phyloP scores from a whole-genome alignment of 2,797 vertebrate genomes.

The Triplophysa bombifrons region DNA sequence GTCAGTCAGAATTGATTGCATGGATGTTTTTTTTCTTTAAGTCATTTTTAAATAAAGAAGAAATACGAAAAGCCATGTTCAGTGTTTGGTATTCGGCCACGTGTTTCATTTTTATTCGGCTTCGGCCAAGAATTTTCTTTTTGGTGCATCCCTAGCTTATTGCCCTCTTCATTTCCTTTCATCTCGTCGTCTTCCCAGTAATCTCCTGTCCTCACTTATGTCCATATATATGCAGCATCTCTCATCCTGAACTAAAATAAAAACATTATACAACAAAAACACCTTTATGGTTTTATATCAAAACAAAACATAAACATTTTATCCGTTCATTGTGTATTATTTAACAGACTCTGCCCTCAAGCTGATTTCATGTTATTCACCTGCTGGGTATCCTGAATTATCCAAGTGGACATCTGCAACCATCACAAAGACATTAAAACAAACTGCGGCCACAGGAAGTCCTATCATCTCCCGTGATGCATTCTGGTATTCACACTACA shows the following conservation, averaged over 20 bases:
- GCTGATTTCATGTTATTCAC: slow-evolving; percentile 15
- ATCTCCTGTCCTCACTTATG: not conserved
- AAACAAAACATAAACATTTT: slow-evolving; percentile 32
- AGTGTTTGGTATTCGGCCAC: no score
- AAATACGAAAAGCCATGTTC: no score
- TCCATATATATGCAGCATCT: slow-evolving; percentile 7
- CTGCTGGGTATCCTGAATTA: slow-evolving; percentile 40
- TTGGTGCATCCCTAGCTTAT: not conserved
- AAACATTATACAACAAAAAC: slow-evolving; percentile 12
- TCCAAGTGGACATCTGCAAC: slow-evolving; percentile 20
- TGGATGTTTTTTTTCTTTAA: no score
- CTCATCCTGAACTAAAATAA: slow-evolving; percentile 19
- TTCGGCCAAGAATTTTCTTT: no score
- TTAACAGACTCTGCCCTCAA: slow-evolving; percentile 23
- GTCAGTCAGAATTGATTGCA: no score
- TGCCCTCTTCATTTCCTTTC: not conserved
- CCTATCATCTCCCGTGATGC: slow-evolving; percentile 6
- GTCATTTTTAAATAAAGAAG: no score
- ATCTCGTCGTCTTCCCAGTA: not conserved
- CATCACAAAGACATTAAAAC: slow-evolving; percentile 31
- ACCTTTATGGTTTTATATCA: slow-evolving; percentile 25
- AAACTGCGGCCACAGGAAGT: slow-evolving; percentile 26
- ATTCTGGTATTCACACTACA: slow-evolving; percentile 25
- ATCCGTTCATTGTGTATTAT: slow-evolving; percentile 43
- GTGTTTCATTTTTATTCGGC: no score